These are phyloP conservation scores for Panonychus citri DNA, from an alignment of 1,140 invertebrate species.

Conservation along the genomic window DNA sequence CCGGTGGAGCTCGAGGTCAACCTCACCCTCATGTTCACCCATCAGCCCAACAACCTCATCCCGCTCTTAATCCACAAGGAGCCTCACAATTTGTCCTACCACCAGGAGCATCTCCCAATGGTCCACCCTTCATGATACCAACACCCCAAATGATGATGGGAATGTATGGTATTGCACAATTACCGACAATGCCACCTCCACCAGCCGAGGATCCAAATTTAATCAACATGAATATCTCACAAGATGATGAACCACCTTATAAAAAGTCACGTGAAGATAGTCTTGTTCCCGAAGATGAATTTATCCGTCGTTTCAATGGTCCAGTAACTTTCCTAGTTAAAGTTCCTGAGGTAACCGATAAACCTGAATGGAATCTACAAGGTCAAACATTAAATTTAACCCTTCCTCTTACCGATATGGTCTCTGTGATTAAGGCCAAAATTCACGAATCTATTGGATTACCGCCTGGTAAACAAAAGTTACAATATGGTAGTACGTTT, in stretches of 20 bases:
- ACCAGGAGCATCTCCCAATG: slow-evolving; percentile 8
- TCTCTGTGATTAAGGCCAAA: slow-evolving; percentile 59
- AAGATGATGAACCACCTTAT: slow-evolving; percentile 39
- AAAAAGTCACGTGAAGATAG: slow-evolving; percentile 80
- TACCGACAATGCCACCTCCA: neutral
- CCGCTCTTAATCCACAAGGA: no score
- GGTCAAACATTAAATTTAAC: slow-evolving; percentile 62
- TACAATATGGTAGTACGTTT: slow-evolving; percentile 83
- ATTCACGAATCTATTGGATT: slow-evolving; percentile 70
- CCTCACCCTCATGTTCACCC: neutral
- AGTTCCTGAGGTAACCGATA: slow-evolving; percentile 56
- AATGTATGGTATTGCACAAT: slow-evolving; percentile 1
- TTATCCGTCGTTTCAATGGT: slow-evolving; percentile 42
- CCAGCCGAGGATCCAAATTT: neutral
- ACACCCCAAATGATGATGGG: slow-evolving; percentile 3
- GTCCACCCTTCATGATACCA: slow-evolving; percentile 1
- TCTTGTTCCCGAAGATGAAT: slow-evolving; percentile 62
- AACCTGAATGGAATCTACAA: slow-evolving; percentile 85
- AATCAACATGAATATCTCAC: neutral
- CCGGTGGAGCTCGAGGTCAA: neutral
- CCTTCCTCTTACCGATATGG: slow-evolving; percentile 48
- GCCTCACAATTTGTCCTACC: neutral
- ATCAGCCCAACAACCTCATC: neutral
- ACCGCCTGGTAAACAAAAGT: slow-evolving; percentile 92
- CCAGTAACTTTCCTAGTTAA: slow-evolving; percentile 50